These are phyloP conservation scores for Notamacropus eugenii DNA, from an alignment of 2,797 vertebrate species.

Conservation along the genomic window DNA sequence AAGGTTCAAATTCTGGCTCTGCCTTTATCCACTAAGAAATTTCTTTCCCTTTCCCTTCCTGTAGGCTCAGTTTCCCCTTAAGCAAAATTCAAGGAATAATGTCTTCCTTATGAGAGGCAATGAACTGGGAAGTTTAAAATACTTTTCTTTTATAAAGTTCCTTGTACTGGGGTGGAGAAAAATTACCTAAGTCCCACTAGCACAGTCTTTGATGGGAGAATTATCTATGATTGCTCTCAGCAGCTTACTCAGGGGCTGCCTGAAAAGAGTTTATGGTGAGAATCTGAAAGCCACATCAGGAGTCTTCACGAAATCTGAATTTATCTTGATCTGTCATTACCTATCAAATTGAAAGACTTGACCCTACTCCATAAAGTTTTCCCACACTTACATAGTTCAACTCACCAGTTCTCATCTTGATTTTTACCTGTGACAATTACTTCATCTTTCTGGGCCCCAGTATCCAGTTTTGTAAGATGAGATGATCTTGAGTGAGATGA, in stretches of 20 bases:
- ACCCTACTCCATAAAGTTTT: background rate
- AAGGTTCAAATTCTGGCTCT: constrained; percentile 5
- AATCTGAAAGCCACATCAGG: background rate
- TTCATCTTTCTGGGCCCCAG: constrained; percentile 15
- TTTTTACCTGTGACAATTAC: background rate
- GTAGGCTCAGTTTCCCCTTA: background rate
- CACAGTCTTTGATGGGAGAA: background rate
- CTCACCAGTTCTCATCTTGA: background rate
- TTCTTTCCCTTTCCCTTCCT: background rate
- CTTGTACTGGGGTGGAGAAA: background rate
- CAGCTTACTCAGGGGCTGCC: background rate
- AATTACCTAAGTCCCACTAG: background rate
- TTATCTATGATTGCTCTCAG: background rate
- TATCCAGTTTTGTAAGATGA: background rate
- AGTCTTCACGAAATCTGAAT: background rate
- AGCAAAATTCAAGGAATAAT: constrained; percentile 13
- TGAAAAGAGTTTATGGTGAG: background rate
- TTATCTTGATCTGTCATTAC: background rate
- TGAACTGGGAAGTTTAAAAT: background rate
- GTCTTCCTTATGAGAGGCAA: background rate
- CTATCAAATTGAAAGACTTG: background rate
- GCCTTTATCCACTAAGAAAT: background rate
- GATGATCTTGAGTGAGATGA: background rate
- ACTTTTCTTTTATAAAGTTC: background rate
- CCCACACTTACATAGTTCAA: background rate